Base-by-base conservation (phyloP, 2,888 invertebrate genomes). In the Drosophila neotestacea region DNA sequence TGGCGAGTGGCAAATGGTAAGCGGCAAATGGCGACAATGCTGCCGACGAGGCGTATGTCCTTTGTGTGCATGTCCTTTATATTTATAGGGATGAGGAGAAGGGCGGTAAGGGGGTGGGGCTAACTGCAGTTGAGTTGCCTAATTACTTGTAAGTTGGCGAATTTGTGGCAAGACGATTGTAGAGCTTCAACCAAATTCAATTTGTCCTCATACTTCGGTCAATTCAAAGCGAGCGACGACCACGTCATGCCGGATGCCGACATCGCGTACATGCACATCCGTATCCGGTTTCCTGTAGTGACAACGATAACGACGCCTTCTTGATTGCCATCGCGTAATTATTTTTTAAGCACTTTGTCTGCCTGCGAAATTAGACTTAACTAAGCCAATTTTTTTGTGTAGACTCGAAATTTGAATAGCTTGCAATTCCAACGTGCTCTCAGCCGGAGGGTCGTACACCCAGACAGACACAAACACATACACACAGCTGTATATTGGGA, bases 81-180 rank as follows among this genome's bases (percentile, higher is more conserved):
- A n/a, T 27, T 28, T 11, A 5, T 0, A 0, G 22, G 6, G 32
- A 7, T 38, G 11, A 9, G 28, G 50, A 16, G 44, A 42, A 47
- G 67, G 62, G 32, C 32, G 32, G 1, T 32, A 5, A 2, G 44
- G 39, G 55, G 50, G 38, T 55, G 39, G 9, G 7, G 13, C 48
- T 6, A 38, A 42, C 11, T 58, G 63, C 80, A 77, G 72, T 72
- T 75, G 70, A 80, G 83, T 79, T 86, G 90, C 87, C 90, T 91
- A 91, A 91, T 91, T 91, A 90, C 90, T 91, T 90, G 90, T 81
- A 84, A 91, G 86, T 90, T 85, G 86, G 85, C 77, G 82, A 90
- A 88, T 83, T 89, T 91, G 91, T 78, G 89, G 90, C 81, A 75
- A 82, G 80, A 71, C 88, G 77, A 60, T 82, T 58, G 78, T 59